Evolutionary conservation across 2,113 vertebrate genomes (phyloP).

Genomic region (Seriola quinqueradiata): DNA sequence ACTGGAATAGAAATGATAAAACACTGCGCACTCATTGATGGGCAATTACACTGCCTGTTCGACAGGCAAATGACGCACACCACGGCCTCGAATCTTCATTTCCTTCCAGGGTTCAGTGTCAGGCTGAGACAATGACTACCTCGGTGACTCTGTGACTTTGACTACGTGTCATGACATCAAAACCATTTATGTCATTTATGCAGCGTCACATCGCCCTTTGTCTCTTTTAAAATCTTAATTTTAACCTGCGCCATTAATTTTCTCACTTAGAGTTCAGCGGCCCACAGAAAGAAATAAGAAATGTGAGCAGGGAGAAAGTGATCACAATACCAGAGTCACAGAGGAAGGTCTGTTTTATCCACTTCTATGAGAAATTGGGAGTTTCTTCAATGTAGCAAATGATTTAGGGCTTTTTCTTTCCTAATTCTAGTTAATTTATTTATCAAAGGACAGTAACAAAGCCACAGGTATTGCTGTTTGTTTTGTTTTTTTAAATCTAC

Average conservation of each 20-base stretch:
- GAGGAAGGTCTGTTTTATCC: not conserved
- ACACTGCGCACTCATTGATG: slow-evolving; percentile 55
- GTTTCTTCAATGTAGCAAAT: not conserved
- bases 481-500: not conserved
- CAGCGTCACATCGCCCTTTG: not conserved
- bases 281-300: not conserved
- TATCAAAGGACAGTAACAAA: not conserved
- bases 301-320: not conserved
- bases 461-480: not conserved
- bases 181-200: slow-evolving; percentile 23
- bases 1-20: slow-evolving; percentile 77
- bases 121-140: slow-evolving; percentile 44
- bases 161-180: slow-evolving; percentile 40
- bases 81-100: slow-evolving; percentile 64
- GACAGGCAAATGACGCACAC: slow-evolving; percentile 75
- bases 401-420: not conserved
- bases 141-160: not conserved
- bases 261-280: not conserved
- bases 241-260: not conserved
- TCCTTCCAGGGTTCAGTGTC: slow-evolving; percentile 47
- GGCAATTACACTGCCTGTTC: slow-evolving; percentile 61
- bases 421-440: not conserved
- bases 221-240: not conserved
- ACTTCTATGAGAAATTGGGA: not conserved
- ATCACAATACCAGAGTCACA: not conserved